Percentiles rank a stretch among this genome's conserved stretches.
phyloP scores from a whole-genome alignment of 2,113 vertebrate species.

The Panurus biarmicus region DNA sequence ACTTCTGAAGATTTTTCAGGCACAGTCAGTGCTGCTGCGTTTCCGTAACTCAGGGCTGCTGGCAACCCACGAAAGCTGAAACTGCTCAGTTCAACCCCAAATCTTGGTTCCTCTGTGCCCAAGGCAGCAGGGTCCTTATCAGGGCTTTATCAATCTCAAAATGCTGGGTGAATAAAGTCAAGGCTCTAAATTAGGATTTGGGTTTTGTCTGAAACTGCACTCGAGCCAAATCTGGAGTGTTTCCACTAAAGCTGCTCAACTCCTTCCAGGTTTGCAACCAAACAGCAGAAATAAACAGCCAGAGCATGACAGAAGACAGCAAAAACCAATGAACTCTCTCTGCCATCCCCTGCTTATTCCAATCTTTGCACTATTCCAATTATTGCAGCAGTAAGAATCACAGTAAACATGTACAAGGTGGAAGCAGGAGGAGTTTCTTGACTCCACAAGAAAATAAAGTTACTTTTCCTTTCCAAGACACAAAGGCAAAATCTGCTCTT shows the following conservation, averaged over 20 bases:
- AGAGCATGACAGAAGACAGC: not conserved
- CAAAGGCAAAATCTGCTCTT: not conserved
- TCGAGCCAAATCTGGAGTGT: not conserved
- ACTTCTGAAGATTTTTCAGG: constrained; percentile 22
- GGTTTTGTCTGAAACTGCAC: not conserved
- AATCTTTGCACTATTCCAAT: not conserved
- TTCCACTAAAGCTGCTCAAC: not conserved
- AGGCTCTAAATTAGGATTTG: not conserved
- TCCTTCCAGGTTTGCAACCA: not conserved
- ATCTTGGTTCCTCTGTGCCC: not conserved
- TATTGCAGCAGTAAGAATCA: not conserved
- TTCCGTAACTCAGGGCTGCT: not conserved
- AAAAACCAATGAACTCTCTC: not conserved
- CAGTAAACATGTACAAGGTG: too few relatives aligned
- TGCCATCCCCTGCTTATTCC: not conserved
- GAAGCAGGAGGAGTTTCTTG: not conserved
- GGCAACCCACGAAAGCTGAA: not conserved
- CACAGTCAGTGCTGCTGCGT: not conserved
- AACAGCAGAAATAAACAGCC: not conserved
- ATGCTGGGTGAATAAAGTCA: not conserved
- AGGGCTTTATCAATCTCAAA: not conserved
- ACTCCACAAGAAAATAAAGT: not conserved
- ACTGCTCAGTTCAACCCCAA: not conserved
- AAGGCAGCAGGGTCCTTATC: not conserved
- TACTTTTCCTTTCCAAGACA: not conserved